Evolutionary conservation across 2,113 vertebrate genomes (phyloP).

Genomic region (Lamprologus sp.): DNA sequence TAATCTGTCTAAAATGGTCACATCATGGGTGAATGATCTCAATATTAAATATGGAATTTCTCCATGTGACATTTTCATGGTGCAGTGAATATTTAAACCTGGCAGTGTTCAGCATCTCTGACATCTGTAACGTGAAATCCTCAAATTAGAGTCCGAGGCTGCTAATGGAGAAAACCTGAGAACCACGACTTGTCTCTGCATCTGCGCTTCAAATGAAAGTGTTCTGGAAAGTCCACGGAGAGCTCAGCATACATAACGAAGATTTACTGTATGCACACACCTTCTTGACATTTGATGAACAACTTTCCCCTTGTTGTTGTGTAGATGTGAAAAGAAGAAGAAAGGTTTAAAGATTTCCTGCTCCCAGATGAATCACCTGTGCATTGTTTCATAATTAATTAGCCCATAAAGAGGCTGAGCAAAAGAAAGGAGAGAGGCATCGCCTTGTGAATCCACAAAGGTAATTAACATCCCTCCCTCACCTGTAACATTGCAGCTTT

Average conservation of each 20-base stretch:
- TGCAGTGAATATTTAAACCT: not conserved
- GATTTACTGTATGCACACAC: not conserved
- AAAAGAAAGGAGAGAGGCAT: constrained; percentile 59
- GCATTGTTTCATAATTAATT: constrained; percentile 74
- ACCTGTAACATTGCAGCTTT: constrained; percentile 51
- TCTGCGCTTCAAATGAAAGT: not conserved
- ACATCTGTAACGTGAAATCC: not conserved
- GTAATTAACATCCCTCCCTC: constrained; percentile 70
- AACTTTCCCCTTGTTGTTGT: not conserved
- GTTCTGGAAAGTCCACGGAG: not conserved
- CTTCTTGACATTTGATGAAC: constrained; percentile 38
- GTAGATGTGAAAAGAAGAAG: constrained; percentile 14
- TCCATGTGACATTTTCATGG: not conserved
- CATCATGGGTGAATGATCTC: not conserved
- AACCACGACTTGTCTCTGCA: not conserved
- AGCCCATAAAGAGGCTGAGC: constrained; percentile 58
- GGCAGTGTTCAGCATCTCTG: not conserved
- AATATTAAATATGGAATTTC: not conserved
- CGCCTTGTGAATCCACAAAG: constrained; percentile 55
- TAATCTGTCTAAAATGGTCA: not conserved
- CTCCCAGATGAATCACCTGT: constrained; percentile 67
- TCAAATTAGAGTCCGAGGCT: not conserved
- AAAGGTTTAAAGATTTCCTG: constrained; percentile 41
- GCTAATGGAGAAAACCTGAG: not conserved
- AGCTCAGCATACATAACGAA: not conserved